Evolutionary conservation across 2,888 invertebrate genomes (phyloP), one percentile per base, ranked within the genome.

Genomic region (Cephus sareptanus): DNA sequence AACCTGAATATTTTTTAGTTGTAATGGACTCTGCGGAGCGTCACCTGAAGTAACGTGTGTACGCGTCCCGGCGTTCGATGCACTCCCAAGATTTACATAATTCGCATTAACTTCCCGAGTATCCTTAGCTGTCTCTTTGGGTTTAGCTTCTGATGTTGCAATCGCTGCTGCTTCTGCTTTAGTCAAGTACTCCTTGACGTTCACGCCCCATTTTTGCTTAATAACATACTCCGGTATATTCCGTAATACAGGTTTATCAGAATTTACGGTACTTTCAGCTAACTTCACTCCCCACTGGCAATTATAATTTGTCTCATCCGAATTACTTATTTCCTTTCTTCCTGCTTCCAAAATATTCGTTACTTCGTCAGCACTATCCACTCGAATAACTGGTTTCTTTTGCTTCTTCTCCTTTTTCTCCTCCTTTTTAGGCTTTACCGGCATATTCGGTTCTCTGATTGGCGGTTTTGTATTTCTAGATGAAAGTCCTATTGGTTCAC

Each of bases 271-370:
- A 35, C 69, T 40, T 34, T 84, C 82, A 34, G 82, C 76, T 71
- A 83, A 75, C 80, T 81, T 88, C 31, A 86, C 86, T 76, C 86
- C 88, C 89, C 87, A 87, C n/a, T 85, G 83, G 78, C 79, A 80
- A 69, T 81, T 83, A 75, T 82, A 83, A 68, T 79, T 71, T 78
- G 71, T 56, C 73, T 40, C 31, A 75, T 75, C 56, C 3, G 70
- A 34, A 34, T 77, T 56, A 23, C 70, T 70, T 69, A 37, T 73
- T 70, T 75, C 76, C 76, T 73, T 78, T 76, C 37, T 76, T 11
- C 76, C 73, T 30, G 75, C 23, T 40, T 37, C 69, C 56, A 23
- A 56, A 56, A 9, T 56, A 75, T 70, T 69, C 75, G n/a, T 75
- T 23, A 71, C 34, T 40, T 30, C 31, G 3, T 70, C 70, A 34